Evolutionary conservation across 2,113 vertebrate genomes (phyloP), one percentile per base, ranked within the genome.

Genomic region (Serilophus lunatus): DNA sequence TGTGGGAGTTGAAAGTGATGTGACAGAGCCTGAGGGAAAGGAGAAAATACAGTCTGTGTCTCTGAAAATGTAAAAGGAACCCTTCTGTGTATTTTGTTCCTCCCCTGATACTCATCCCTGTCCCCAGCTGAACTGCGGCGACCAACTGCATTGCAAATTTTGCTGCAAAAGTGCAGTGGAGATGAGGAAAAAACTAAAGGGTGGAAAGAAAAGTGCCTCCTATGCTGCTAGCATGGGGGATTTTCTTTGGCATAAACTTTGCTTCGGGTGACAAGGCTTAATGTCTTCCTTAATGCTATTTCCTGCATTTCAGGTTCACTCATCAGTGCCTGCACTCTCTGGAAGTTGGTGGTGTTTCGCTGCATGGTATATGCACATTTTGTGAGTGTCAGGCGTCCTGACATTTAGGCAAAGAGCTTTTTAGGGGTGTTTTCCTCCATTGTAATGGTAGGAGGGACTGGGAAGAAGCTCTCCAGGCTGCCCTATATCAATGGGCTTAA

Each of bases 301-400:
- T 90, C 25, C 68, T 65, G 26, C 29, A 9, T 80, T 83, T 86
- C 23, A 65, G 45, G 36, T 76, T 33, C n/a, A 49, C 28, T 17
- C n/a, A 17, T 61, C n/a, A 25, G 47, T 61, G 29, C 5, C 70
- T 60, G 33, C 13, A 15, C 33, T 35, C 29, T 71, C 23, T 92
- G 85, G 40, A 76, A 65, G 70, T 8, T 38, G 18, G 4, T 57
- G 31, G 42, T 66, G 70, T 5, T 90, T 54, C 38, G 42, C 15
- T 36, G 45, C 2, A 0, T 45, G n/a, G 22, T 19, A 35, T 0
- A 0, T 36, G 20, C 0, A 4, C 28, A 6, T 54, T 65, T 85
- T 90, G n/a, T 80, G 82, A 42, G 33, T 20, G 42, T 29, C 64
- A 57, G 59, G 36, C 50, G 69, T 69, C 38, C 36, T 80, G 54